Conservation (phyloP, 2,113 vertebrate species). For the Eubucco bourcierii region DNA sequence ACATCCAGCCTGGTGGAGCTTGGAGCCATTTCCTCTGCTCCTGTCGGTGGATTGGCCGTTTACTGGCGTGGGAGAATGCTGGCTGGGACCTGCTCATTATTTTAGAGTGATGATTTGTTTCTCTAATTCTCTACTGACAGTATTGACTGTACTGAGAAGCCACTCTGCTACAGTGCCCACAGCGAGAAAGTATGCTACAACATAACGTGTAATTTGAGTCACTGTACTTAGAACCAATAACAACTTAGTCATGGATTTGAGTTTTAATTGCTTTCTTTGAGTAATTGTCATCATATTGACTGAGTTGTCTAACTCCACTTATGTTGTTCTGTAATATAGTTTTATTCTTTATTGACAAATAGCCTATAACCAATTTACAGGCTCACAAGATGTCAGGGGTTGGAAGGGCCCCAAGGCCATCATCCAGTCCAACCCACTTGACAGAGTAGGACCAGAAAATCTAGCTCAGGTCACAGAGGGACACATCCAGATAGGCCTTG, state of each 20-base stretch:
- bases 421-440: too few relatives aligned
- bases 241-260: slow-evolving; percentile 43
- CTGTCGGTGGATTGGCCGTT: neutral
- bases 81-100: neutral
- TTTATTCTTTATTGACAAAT: slow-evolving; percentile 54
- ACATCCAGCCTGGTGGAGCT: too few relatives aligned
- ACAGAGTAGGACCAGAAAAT: too few relatives aligned
- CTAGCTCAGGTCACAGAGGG: too few relatives aligned
- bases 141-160: slow-evolving; percentile 4
- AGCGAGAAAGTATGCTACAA: neutral
- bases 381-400: too few relatives aligned
- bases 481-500: too few relatives aligned
- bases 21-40: neutral
- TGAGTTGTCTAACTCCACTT: slow-evolving; percentile 13
- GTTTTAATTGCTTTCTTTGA: slow-evolving; percentile 59
- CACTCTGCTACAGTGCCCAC: neutral
- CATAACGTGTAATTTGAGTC: slow-evolving; percentile 17
- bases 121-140: slow-evolving; percentile 9
- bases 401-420: too few relatives aligned
- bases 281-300: slow-evolving; percentile 28
- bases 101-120: slow-evolving; percentile 7
- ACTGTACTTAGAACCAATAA: slow-evolving; percentile 23
- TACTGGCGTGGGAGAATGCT: neutral
- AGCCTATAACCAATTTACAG: neutral
- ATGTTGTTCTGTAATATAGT: neutral